Conservation (phyloP, 2,888 invertebrate genomes). For the Chrysolina americana region DNA sequence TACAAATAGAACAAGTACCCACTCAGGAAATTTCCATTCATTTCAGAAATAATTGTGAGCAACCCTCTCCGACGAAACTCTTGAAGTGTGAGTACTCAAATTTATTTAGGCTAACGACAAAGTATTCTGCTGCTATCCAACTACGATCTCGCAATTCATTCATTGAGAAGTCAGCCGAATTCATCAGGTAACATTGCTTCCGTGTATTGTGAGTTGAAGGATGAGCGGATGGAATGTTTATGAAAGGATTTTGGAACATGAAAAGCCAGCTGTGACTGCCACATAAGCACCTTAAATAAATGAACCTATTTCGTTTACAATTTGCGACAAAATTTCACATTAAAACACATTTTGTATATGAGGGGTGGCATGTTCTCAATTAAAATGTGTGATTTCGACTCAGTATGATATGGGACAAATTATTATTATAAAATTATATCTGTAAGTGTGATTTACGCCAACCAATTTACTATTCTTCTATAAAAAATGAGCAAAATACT, state of each 20-base stretch:
- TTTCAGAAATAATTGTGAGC: constrained; percentile 3
- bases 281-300: no score
- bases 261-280: no score
- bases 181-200: neutral
- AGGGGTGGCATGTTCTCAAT: no score
- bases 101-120: constrained; percentile 22
- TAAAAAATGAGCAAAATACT: no score
- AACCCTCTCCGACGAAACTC: neutral
- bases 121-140: constrained; percentile 25
- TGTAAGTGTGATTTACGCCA: no score
- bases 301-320: no score
- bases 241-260: neutral
- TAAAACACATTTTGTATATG: no score
- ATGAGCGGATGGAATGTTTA: neutral
- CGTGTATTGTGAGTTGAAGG: neutral
- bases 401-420: no score
- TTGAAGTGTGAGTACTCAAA: constrained; percentile 16
- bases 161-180: neutral
- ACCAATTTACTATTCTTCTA: no score
- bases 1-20: neutral
- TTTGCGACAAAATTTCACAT: no score
- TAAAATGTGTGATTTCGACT: no score
- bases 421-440: no score
- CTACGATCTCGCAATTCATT: constrained; percentile 18
- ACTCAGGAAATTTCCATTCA: neutral